Conservation (phyloP, 2,113 vertebrate species). For the Menura novaehollandiae region DNA sequence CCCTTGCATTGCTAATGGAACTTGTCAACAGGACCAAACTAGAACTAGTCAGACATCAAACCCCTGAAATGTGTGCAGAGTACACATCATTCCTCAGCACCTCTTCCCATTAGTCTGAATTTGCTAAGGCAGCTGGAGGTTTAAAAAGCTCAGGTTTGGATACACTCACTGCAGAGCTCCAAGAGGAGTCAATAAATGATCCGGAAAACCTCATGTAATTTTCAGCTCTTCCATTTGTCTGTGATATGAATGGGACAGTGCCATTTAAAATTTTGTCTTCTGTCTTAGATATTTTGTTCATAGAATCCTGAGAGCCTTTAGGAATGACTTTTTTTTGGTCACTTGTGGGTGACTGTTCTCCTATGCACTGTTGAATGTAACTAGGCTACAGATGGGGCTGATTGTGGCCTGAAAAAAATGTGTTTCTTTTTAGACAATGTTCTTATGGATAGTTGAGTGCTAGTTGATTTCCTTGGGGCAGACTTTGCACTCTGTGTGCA, state of each 20-base stretch:
- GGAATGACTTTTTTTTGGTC: not conserved
- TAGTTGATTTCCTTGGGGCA: not conserved
- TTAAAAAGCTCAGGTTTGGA: not conserved
- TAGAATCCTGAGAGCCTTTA: not conserved
- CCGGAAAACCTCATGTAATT: not conserved
- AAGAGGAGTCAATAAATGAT: not conserved
- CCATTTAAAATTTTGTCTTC: not conserved
- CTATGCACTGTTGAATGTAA: not conserved
- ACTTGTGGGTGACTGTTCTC: not conserved
- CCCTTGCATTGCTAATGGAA: not conserved
- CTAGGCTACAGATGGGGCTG: not conserved
- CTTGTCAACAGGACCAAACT: not conserved
- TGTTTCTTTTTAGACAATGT: not conserved
- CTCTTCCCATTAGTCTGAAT: not conserved
- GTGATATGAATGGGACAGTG: not conserved
- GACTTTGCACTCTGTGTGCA: not conserved
- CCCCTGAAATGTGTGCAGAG: not conserved
- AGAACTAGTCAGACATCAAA: not conserved
- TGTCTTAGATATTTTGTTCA: not conserved
- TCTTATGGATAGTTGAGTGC: not conserved
- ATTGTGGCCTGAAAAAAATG: not conserved
- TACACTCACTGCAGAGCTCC: not conserved
- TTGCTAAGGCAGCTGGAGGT: not conserved
- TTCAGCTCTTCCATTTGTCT: not conserved
- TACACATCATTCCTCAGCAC: not conserved